phyloP scores from a whole-genome alignment of 2,888 invertebrate genomes.

The Dynastes hyllus region DNA sequence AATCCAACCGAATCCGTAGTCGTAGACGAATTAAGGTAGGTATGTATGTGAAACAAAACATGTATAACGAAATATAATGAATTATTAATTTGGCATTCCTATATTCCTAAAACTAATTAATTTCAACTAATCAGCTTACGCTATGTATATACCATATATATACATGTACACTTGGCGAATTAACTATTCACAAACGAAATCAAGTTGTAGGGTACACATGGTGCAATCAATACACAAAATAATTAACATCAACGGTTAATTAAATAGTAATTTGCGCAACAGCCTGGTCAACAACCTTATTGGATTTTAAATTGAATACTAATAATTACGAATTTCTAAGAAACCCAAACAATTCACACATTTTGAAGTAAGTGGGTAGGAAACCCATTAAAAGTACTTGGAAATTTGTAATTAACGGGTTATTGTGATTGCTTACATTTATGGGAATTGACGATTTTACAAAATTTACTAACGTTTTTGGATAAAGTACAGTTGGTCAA shows the following conservation, averaged over 20 bases:
- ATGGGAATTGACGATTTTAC: background rate
- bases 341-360: conserved; percentile 6
- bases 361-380: background rate
- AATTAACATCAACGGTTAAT: conserved; percentile 23
- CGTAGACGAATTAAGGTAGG: background rate
- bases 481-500: no score
- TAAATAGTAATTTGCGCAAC: conserved; percentile 11
- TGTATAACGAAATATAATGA: background rate
- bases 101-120: conserved; percentile 12
- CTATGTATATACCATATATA: background rate
- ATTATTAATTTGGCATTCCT: background rate
- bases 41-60: background rate
- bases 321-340: conserved; percentile 23
- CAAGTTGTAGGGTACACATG: background rate
- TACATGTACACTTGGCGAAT: background rate
- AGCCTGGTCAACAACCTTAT: background rate
- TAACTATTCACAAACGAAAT: background rate
- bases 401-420: no score
- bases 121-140: conserved; percentile 20
- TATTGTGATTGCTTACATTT: no score
- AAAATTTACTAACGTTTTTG: no score
- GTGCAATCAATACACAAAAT: conserved; percentile 15
- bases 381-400: no score
- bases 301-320: conserved; percentile 22
- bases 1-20: no score